Evolutionary conservation across 1,140 invertebrate species (phyloP).

Genomic region (Papilio glaucus): DNA sequence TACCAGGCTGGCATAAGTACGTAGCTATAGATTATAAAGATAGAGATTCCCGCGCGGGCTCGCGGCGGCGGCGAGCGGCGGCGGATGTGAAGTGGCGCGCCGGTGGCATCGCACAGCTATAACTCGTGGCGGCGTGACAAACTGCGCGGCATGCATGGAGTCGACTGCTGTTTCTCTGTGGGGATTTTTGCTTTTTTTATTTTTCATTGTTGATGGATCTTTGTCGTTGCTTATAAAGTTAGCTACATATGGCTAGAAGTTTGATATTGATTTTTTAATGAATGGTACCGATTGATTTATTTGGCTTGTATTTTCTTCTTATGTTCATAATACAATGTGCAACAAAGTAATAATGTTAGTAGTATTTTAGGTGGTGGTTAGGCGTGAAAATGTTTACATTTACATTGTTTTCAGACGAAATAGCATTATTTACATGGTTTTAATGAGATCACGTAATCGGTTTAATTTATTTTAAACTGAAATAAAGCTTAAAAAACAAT

Average conservation of each 20-base stretch:
- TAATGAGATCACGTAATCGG: too few species aligned
- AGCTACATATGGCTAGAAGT: not conserved
- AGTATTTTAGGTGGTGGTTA: too few species aligned
- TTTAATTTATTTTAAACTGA: too few species aligned
- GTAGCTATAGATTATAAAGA: constrained; percentile 44
- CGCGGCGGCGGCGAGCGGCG: constrained; percentile 72
- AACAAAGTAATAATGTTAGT: too few species aligned
- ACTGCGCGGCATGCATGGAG: constrained; percentile 64
- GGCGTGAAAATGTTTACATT: too few species aligned
- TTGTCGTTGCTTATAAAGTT: not conserved
- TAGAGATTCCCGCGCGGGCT: constrained; percentile 55
- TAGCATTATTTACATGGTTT: too few species aligned
- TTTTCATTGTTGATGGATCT: constrained; percentile 28
- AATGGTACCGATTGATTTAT: not conserved
- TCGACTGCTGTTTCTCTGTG: constrained; percentile 39
- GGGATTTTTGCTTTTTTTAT: constrained; percentile 43
- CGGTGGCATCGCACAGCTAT: constrained; percentile 80
- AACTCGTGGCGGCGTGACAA: constrained; percentile 78
- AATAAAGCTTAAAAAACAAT: too few species aligned
- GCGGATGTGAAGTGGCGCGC: constrained; percentile 80
- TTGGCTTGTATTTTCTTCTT: too few species aligned
- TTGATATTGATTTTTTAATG: not conserved
- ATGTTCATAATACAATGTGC: too few species aligned
- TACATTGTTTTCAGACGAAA: too few species aligned
- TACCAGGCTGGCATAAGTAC: constrained; percentile 43